Evolutionary conservation across 92 coral and sea anemone species (phyloP), one percentile per base, ranked within the genome.

Genomic region (Zoanthus sansibaricus): DNA sequence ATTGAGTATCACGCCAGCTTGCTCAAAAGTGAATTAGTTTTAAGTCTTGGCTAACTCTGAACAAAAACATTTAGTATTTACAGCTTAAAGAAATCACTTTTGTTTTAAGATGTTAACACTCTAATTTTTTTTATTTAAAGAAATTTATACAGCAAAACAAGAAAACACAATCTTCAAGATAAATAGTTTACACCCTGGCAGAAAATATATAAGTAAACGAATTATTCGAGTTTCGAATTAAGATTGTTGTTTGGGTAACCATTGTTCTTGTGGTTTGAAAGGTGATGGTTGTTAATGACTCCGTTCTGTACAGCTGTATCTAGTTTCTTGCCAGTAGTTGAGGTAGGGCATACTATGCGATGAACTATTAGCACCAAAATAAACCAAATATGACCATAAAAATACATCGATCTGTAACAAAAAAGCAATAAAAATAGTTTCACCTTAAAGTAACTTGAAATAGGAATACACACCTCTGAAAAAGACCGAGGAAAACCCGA

Each of bases 361-460:
- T 72, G 45, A 9, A 79, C 51, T 47, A 64, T 16, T 16, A 79
- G 84, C 33, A 79, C 32, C 42, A 79, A 5, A 7, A 21, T 37
- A 12, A 51, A 64, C 73, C 84, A 79, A 44, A 79, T 79, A 79
- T 79, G 84, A 58, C 84, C 84, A 62, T 79, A 79, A 68, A 79
- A 79, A 69, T 79, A 79, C 59, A 79, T 37, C 8, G 84, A 79
- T 79, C 84, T 79, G 44, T 12, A 46, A 64, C 5, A n/a, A 31
- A 47, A 9, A 54, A 78, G 2, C 42, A 37, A 37, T 0, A 37
- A 37, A 37, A 37, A 37, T 37, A 4, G 42, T 37, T 37, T 37
- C 42, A 37, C 42, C 42, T 2, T 37, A 37, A 37, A 37, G 42
- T 37, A 37, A 2, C 42, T 25, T 25, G 25, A 25, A 25, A 25